phyloP scores from a whole-genome alignment of 2,113 vertebrate genomes.

The Paratilapia polleni region DNA sequence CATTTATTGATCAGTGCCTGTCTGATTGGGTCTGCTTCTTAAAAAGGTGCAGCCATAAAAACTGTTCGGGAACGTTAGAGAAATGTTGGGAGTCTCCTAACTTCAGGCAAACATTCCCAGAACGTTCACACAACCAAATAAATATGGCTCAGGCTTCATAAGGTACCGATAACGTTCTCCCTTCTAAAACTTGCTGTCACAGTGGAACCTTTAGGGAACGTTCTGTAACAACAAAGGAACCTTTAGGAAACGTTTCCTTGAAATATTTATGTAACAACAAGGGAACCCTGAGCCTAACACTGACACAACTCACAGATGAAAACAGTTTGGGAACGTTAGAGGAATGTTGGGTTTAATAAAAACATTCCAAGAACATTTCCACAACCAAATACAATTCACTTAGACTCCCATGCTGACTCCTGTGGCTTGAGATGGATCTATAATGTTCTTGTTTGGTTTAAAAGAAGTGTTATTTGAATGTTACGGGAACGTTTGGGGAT shows the following conservation, averaged over 20 bases:
- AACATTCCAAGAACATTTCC: not conserved
- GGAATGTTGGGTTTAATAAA: not conserved
- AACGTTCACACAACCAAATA: not conserved
- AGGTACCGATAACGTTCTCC: no score
- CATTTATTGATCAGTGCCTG: not conserved
- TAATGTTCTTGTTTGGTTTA: not conserved
- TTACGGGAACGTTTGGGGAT: not conserved
- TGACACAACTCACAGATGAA: not conserved
- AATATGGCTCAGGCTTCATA: not conserved
- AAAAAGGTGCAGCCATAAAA: not conserved
- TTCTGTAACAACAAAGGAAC: not conserved
- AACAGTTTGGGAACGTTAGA: not conserved
- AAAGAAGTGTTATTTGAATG: not conserved
- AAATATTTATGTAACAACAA: not conserved
- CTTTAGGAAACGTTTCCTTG: not conserved
- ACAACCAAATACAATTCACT: no score
- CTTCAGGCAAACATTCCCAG: not conserved
- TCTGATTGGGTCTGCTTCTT: not conserved
- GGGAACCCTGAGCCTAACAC: not conserved
- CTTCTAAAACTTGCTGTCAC: not conserved
- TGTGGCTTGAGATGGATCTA: accelerated
- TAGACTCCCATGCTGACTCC: not conserved
- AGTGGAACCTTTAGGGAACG: not conserved
- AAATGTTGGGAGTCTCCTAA: not conserved
- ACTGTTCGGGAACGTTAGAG: no score